Evolutionary conservation across 2,888 invertebrate genomes (phyloP).

Genomic region (Esperia sulphurella): DNA sequence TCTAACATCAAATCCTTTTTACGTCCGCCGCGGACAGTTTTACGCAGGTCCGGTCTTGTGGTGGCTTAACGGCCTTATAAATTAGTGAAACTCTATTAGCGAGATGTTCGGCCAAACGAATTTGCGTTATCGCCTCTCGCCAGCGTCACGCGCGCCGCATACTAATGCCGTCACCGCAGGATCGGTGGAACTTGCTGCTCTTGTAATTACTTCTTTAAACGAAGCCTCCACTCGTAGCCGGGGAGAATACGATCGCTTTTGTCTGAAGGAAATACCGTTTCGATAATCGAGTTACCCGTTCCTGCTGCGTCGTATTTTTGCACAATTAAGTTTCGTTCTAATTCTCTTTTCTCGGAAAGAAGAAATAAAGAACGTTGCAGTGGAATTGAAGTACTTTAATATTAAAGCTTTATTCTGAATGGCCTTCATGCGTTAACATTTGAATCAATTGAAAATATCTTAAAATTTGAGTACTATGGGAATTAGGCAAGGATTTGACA

Average conservation of each 20-base stretch:
- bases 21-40: conserved; percentile 66
- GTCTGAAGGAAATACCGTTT: conserved; percentile 49
- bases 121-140: conserved; percentile 75
- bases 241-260: conserved; percentile 56
- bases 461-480: too few relatives aligned
- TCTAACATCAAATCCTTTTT: conserved; percentile 71
- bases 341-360: conserved; percentile 12
- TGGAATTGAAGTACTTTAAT: not conserved
- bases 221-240: conserved; percentile 41
- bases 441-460: too few relatives aligned
- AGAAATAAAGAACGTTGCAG: not conserved
- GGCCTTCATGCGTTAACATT: not conserved
- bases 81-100: conserved; percentile 79
- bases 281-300: conserved; percentile 60
- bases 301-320: conserved; percentile 27
- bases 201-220: conserved; percentile 77
- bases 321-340: conserved; percentile 31
- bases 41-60: conserved; percentile 51
- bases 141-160: conserved; percentile 62
- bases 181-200: conserved; percentile 61
- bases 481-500: too few relatives aligned
- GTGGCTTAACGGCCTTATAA: conserved; percentile 74
- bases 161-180: conserved; percentile 51
- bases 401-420: not conserved
- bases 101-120: conserved; percentile 76